Percentiles rank a stretch among this genome's conserved stretches.
Evolutionary conservation across 2,888 invertebrate species (phyloP).

Genomic region (Hemaris fuciformis): DNA sequence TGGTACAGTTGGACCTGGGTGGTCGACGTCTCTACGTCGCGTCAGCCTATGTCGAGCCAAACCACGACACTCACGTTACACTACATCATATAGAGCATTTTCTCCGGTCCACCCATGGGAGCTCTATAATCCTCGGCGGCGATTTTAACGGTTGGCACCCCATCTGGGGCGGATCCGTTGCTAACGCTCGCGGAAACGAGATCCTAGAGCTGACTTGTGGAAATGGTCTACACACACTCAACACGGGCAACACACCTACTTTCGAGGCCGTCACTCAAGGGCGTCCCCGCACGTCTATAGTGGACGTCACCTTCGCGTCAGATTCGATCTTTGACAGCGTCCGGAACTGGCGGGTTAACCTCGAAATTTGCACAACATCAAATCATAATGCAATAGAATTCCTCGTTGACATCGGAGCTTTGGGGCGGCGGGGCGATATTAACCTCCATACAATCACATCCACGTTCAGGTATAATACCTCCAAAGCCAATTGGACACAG

Average conservation of each 20-base stretch:
- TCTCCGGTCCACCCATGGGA: background rate
- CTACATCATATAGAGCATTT: slow-evolving; percentile 13
- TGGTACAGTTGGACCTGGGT: background rate
- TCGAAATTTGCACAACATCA: background rate
- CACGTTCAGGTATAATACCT: background rate
- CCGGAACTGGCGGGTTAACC: slow-evolving; percentile 19
- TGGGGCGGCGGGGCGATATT: too few relatives aligned
- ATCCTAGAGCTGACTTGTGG: background rate
- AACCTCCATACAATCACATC: background rate
- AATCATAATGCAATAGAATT: slow-evolving; percentile 22
- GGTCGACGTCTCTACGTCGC: background rate
- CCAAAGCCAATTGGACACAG: background rate
- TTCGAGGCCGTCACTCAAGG: slow-evolving; percentile 19
- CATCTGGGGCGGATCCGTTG: slow-evolving; percentile 21
- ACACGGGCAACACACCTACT: slow-evolving; percentile 20
- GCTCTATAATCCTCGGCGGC: slow-evolving; percentile 21
- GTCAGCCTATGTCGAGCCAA: slow-evolving; percentile 24
- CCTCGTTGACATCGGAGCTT: background rate
- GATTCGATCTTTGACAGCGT: background rate
- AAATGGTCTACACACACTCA: slow-evolving; percentile 12
- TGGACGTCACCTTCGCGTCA: slow-evolving; percentile 6
- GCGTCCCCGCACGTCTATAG: slow-evolving; percentile 8
- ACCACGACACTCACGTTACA: background rate
- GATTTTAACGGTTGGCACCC: slow-evolving; percentile 32
- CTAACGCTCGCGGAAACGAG: slow-evolving; percentile 16